Base-by-base conservation (phyloP, 92 coral and sea anemone genomes). In the Zoanthus sociatus region DNA sequence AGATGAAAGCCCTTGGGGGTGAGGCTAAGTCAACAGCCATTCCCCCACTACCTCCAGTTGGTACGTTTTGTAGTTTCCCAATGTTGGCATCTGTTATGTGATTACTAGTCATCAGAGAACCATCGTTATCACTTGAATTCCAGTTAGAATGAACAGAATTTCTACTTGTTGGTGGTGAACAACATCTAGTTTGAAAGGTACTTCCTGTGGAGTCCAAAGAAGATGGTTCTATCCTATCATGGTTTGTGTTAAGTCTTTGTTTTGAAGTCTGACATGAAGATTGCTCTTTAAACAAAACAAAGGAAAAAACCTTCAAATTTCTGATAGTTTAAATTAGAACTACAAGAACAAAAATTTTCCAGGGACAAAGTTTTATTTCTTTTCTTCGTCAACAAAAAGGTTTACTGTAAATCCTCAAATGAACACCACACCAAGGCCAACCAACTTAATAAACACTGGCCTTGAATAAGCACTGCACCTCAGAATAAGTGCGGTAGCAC, bases 251-350 rank as follows among this genome's bases (percentile, higher is more conserved):
- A 37, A 42, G 72, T 42, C 55, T 51, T 32, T 60, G 84, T 58
- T 47, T 31, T 15, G 71, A 26, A 13, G 21, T 12, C 54, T 58
- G 83, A 17, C 84, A 18, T 9, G 69, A 7, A 15, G 74, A 76
- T 83, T 77, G 88, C 37, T 84, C 87, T 74, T 68, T 79, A 61
- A 54, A 50, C 7, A 32, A 12, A 33, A 18, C 31, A 84, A 13
- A 84, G 46, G 30, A 20, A 77, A 50, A 50, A 50, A 50, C 4
- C 55, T 50, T 7, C 55, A 50, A 7, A 5, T 50, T 37, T 37
- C 42, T 37, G 42, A 37, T 37, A 37, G 42, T 37, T 2, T 37
- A 37, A 37, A 37, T 37, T 37, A 37, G 42, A 37, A 37, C 42
- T 37, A 37, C 42, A 2, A 37, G 42, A 2, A 37, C 42, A 37